phyloP scores from a whole-genome alignment of 1,140 invertebrate genomes.

The Drepana arcuata region DNA sequence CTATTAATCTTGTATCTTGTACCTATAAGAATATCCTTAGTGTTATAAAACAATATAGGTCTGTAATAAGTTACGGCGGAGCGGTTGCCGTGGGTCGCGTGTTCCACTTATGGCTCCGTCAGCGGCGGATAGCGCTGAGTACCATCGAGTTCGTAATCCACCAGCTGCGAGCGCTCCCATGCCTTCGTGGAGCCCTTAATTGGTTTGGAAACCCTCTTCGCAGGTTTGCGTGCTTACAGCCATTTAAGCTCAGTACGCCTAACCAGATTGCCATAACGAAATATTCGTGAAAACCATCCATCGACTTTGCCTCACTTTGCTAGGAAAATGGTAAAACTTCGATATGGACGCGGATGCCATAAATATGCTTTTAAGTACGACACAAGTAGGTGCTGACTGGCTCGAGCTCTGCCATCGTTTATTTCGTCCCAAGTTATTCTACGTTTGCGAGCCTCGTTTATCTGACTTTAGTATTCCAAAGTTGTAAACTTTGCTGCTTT shows the following conservation, averaged over 20 bases:
- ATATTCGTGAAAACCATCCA: conserved; percentile 56
- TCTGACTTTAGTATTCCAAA: too few relatives aligned
- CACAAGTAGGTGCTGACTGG: conserved; percentile 43
- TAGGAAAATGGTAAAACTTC: conserved; percentile 26
- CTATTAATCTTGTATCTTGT: too few relatives aligned
- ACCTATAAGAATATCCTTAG: too few relatives aligned
- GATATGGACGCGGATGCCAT: conserved; percentile 26
- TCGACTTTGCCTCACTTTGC: conserved; percentile 39
- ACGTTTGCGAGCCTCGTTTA: too few relatives aligned
- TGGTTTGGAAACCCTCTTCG: conserved; percentile 68
- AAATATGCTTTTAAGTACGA: conserved; percentile 38
- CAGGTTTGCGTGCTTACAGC: conserved; percentile 48
- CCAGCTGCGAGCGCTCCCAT: conserved; percentile 58
- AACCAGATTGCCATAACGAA: conserved; percentile 66
- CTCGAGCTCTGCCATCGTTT: conserved; percentile 16
- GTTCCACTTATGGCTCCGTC: conserved; percentile 41
- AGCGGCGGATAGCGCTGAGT: conserved; percentile 46
- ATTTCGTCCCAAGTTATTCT: too few relatives aligned
- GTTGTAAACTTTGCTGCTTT: too few relatives aligned
- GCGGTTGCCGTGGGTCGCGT: conserved; percentile 29
- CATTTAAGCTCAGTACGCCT: conserved; percentile 57
- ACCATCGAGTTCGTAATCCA: conserved; percentile 64
- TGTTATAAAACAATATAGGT: too few relatives aligned
- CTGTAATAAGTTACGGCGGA: conserved; percentile 13
- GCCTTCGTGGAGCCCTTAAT: conserved; percentile 65